Base-by-base conservation (phyloP, 2,888 invertebrate species). In the Cheiracanthium punctorium region DNA sequence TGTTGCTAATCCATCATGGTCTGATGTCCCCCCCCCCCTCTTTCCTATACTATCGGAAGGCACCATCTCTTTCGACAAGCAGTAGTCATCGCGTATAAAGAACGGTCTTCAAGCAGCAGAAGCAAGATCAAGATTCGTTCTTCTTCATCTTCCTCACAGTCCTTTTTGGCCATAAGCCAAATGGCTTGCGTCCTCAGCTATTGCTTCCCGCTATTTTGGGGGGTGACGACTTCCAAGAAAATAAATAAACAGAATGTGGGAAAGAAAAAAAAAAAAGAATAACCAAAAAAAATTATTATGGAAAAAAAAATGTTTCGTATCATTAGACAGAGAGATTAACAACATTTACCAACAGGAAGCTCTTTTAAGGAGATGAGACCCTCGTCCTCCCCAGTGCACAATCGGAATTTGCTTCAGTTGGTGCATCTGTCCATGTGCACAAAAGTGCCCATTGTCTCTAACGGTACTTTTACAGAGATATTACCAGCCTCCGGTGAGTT, bases 1-100 rank as follows among this genome's bases (percentile, higher is more conserved):
- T 84, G 84, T 84, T 84, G 84, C 84, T 84, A 84, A 84, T 84
- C 84, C 84, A 84, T 84, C 84, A 84, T 67, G 73, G 82, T 84
- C 84, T 74, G 33, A 37, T 33, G 29, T 43, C 52, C 77, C 33
- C 29, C 73, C 65, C 65, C 52, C 30, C 41, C 30, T 33, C 69
- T n/a, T 20, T 52, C 41, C 52, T 67, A 20, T 65, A 43, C 77
- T 77, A 82, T 82, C 82, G 71, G 82, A 77, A 77, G 82, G 79
- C 73, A 84, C 67, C 79, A 74, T 79, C 79, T 72, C 77, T 33
- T 82, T 82, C 82, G 84, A 84, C 82, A 82, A 80, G 82, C 82
- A 65, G 82, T 76, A 82, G 82, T 76, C 82, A 65, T 77, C 71
- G 32, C 41, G 20, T 71, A 41, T 32, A 71, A 71, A 37, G 71